Evolutionary conservation across 2,113 vertebrate genomes (phyloP).

Genomic region (Chaenocephalus aceratus): DNA sequence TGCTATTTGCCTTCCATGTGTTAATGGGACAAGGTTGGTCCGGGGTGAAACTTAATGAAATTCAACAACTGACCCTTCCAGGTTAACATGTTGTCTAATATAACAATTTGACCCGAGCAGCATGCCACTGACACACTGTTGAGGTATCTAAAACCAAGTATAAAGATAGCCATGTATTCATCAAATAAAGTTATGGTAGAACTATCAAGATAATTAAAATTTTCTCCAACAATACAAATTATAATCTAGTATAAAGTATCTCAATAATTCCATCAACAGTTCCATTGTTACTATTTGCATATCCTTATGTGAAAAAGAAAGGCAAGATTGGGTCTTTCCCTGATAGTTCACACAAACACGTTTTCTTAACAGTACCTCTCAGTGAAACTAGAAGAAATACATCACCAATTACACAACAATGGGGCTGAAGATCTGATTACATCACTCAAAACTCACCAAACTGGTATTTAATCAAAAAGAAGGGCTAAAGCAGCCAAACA

Average conservation of each 20-base stretch:
- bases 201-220: background rate
- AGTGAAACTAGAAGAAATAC: conserved; percentile 29
- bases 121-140: background rate
- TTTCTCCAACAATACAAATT: background rate
- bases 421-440: background rate
- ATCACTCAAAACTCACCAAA: conserved; percentile 18
- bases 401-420: background rate
- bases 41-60: conserved; percentile 44
- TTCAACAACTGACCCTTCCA: conserved; percentile 48
- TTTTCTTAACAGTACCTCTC: conserved; percentile 7
- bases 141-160: background rate
- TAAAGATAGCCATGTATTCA: background rate
- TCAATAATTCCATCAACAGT: background rate
- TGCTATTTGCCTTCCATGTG: conserved; percentile 65
- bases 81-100: conserved; percentile 26
- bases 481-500: background rate
- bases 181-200: background rate
- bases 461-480: conserved; percentile 6
- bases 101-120: background rate
- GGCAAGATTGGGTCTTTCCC: background rate
- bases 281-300: background rate
- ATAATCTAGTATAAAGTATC: background rate
- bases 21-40: conserved; percentile 46
- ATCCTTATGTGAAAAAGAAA: conserved; percentile 2
- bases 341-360: background rate